A percentile compares a stretch with the other conserved stretches of the same genome.
These are phyloP conservation scores for Drosophila ezoana DNA, from an alignment of 2,888 invertebrate genomes.

Conservation along the genomic window DNA sequence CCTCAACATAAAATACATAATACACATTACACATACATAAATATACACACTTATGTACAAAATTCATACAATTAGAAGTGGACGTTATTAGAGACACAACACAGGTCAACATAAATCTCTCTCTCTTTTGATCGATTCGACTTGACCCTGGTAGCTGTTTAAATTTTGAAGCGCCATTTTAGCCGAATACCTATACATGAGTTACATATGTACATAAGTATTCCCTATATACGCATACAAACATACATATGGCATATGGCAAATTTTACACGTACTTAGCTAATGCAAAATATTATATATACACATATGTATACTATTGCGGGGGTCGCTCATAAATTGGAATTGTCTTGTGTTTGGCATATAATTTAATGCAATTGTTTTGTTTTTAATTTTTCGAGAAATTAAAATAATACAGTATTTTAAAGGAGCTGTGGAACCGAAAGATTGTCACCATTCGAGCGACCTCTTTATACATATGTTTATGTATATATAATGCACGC, in stretches of 20 bases:
- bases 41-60: constrained; percentile 54
- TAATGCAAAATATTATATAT: constrained; percentile 2
- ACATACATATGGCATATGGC: constrained; percentile 14
- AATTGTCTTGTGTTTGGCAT: neutral
- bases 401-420: neutral
- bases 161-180: constrained; percentile 4
- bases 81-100: constrained; percentile 52
- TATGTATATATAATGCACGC: neutral
- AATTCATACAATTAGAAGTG: constrained; percentile 38
- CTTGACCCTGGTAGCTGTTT: constrained; percentile 26
- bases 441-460: neutral
- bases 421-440: neutral
- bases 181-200: constrained; percentile 9
- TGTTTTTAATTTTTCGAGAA: neutral
- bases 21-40: constrained; percentile 29
- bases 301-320: neutral
- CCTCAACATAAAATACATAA: constrained; percentile 16
- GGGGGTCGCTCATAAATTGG: neutral
- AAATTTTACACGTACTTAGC: constrained; percentile 10
- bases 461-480: neutral
- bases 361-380: too few species aligned
- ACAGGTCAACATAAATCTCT: neutral
- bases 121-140: neutral
- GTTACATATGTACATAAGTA: constrained; percentile 1
- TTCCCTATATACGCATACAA: neutral